Percentiles rank a stretch among this genome's conserved stretches.
phyloP scores from a whole-genome alignment of 1,140 invertebrate species.

The Ceratina australensis region DNA sequence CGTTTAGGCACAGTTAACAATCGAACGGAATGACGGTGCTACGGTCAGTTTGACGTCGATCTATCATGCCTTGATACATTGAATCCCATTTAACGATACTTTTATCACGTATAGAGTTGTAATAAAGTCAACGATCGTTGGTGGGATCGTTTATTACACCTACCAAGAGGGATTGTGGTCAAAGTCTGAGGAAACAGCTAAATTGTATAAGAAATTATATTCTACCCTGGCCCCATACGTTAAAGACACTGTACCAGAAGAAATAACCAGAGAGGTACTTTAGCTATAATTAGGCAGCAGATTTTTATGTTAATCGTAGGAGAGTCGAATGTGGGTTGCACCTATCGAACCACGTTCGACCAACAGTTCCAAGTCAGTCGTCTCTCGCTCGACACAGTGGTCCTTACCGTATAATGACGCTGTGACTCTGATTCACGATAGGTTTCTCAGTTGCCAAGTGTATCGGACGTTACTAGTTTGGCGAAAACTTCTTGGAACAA shows the following conservation, averaged over 20 bases:
- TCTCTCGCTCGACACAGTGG: too few species aligned
- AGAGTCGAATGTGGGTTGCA: too few species aligned
- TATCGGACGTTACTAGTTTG: constrained; percentile 45
- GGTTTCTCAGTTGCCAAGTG: constrained; percentile 48
- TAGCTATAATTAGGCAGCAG: too few species aligned
- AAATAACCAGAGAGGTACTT: constrained; percentile 64
- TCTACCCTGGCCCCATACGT: constrained; percentile 66
- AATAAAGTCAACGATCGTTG: constrained; percentile 67
- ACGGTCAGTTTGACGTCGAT: too few species aligned
- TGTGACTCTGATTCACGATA: constrained; percentile 12
- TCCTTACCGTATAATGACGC: not conserved
- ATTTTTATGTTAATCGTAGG: too few species aligned
- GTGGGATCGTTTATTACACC: constrained; percentile 70
- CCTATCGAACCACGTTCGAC: too few species aligned
- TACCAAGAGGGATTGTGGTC: constrained; percentile 73
- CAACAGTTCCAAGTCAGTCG: too few species aligned
- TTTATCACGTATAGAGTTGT: constrained; percentile 57
- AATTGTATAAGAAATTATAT: constrained; percentile 70
- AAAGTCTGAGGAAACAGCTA: constrained; percentile 66
- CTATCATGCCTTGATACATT: too few species aligned
- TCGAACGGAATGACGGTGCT: too few species aligned
- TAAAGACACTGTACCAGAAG: constrained; percentile 64
- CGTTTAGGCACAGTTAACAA: too few species aligned
- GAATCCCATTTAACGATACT: too few species aligned
- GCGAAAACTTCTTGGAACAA: constrained; percentile 64